Evolutionary conservation across 1,140 invertebrate genomes (phyloP), one percentile per base, ranked within the genome.

Genomic region (Sinella curviseta): DNA sequence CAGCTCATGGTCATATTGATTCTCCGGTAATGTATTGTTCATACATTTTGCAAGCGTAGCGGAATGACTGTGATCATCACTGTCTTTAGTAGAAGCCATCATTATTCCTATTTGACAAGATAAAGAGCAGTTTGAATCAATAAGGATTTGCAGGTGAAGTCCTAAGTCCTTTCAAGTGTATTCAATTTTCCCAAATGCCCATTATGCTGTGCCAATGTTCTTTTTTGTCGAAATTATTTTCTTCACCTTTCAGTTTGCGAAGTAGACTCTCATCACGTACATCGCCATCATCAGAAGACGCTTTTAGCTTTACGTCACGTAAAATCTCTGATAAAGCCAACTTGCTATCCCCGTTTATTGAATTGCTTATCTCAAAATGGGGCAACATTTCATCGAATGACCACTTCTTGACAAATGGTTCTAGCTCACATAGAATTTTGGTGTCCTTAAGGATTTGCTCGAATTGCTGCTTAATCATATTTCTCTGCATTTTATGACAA

Each of bases 401-500:
- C 65, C 65, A 70, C 31, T 70, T 70, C 31, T 70, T 30, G 8
- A 70, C 31, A 70, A 70, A 70, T 70, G 65, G 65, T 70, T 70
- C 28, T 8, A 70, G 65, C 14, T 70, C 31, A 33, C 65, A 70
- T 70, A 70, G 31, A 70, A 70, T 31, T 70, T 70, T 70, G 26
- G 65, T 70, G 65, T 70, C 65, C 8, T 33, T 30, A 17, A 70
- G 12, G 24, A 70, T 33, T 4, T 31, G 26, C 12, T 33, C 28
- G 65, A 70, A n/a, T n/a, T 70, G 65, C 12, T 70, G 28, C n/a
- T 70, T 33, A 8, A 70, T 70, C 39, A 65, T 14, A 65, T 65
- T 65, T n/a, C 16, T 4, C 20, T 48, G 8, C 39, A 48, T 48
- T 48, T 48, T 48, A 8, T 48, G 8, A 12, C 20, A 8, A 48